Conservation (phyloP, 2,888 invertebrate species). For the Scaptomyza parva region DNA sequence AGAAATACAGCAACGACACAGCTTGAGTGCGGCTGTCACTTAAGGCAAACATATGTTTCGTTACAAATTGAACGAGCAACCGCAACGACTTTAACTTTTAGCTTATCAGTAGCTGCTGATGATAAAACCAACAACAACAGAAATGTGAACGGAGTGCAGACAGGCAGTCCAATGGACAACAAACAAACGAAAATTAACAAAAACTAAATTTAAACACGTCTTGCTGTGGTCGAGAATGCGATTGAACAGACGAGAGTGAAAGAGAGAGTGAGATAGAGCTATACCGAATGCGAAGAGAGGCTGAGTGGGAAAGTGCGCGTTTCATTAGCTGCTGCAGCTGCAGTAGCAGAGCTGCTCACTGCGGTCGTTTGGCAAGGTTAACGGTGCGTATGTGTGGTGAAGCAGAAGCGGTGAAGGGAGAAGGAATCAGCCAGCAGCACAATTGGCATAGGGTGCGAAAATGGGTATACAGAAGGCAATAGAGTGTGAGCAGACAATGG, state of each 20-base stretch:
- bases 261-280: constrained; percentile 8
- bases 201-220: constrained; percentile 78
- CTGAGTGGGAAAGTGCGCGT: constrained; percentile 29
- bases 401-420: neutral
- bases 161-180: constrained; percentile 38
- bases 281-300: neutral
- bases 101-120: constrained; percentile 67
- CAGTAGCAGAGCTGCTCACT: constrained; percentile 50
- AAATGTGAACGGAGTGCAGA: constrained; percentile 18
- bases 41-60: constrained; percentile 74
- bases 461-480: neutral
- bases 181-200: constrained; percentile 75
- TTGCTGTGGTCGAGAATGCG: constrained; percentile 56
- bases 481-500: constrained; percentile 9
- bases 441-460: constrained; percentile 28
- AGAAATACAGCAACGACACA: constrained; percentile 9
- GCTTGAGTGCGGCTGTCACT: constrained; percentile 74
- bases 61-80: constrained; percentile 73
- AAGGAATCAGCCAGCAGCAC: constrained; percentile 12
- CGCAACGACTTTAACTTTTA: constrained; percentile 51
- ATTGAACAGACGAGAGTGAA: constrained; percentile 9
- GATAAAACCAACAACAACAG: constrained; percentile 42
- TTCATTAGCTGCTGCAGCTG: constrained; percentile 75
- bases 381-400: constrained; percentile 27
- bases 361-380: constrained; percentile 68